Conservation (phyloP, 2,113 vertebrate species). For the Eulemur rufifrons region DNA sequence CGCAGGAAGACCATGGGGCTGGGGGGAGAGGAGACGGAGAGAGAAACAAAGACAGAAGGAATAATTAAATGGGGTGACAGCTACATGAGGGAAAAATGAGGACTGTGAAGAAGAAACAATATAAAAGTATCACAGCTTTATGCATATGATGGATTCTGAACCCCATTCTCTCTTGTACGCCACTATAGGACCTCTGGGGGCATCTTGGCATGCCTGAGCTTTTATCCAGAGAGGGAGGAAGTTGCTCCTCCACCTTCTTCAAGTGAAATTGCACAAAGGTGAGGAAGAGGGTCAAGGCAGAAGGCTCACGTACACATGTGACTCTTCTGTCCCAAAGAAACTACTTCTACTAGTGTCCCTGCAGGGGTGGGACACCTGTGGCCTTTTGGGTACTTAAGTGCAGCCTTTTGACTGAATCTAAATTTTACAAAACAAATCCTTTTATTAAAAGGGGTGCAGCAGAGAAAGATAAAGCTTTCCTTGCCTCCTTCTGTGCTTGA, state of each 20-base stretch:
- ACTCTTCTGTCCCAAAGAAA: background rate
- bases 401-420: no score
- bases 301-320: background rate
- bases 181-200: background rate
- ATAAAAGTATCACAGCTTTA: background rate
- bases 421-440: no score
- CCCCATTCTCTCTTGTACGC: fast-evolving
- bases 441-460: no score
- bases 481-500: no score
- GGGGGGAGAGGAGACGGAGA: background rate
- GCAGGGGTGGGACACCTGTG: background rate
- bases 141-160: background rate
- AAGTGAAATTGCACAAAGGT: background rate
- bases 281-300: background rate
- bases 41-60: background rate
- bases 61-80: background rate
- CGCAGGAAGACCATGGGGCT: background rate
- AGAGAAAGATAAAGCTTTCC: no score
- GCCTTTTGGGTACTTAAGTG: no score
- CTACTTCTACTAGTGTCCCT: background rate
- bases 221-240: background rate
- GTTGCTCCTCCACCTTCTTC: fast-evolving
- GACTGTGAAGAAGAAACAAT: background rate
- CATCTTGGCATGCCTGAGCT: background rate
- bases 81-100: background rate